Conservation (phyloP, 2,797 vertebrate species). For the Erpetoichthys calabaricus region DNA sequence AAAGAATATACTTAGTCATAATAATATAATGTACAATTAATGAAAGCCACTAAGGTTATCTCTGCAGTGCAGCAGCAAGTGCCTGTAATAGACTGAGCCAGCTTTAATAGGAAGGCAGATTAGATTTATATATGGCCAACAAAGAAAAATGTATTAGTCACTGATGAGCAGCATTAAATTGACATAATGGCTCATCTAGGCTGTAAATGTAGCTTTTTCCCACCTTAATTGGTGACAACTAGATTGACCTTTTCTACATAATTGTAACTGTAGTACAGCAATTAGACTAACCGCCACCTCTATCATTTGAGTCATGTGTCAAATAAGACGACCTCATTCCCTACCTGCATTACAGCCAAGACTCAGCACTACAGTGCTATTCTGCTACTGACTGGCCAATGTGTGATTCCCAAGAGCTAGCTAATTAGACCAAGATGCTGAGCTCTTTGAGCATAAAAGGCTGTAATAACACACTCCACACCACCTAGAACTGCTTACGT, state of each 20-base stretch:
- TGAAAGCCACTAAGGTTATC: slow-evolving; percentile 35
- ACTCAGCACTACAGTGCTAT: not conserved
- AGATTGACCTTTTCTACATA: slow-evolving; percentile 61
- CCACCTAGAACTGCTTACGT: not conserved
- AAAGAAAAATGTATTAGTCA: slow-evolving; percentile 21
- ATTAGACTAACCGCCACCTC: slow-evolving; percentile 39
- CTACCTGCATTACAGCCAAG: not conserved
- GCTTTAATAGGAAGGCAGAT: slow-evolving; percentile 28
- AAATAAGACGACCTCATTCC: slow-evolving; percentile 16
- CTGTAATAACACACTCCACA: slow-evolving; percentile 4
- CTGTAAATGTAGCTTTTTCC: slow-evolving; percentile 36
- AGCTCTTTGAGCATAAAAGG: not conserved
- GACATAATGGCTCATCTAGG: slow-evolving; percentile 34
- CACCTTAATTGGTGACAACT: slow-evolving; percentile 50
- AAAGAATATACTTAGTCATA: slow-evolving; percentile 24
- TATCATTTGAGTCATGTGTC: slow-evolving; percentile 14
- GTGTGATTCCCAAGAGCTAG: not conserved
- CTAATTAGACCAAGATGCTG: not conserved
- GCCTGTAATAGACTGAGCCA: slow-evolving; percentile 25
- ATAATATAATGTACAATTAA: slow-evolving; percentile 39
- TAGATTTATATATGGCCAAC: slow-evolving; percentile 36
- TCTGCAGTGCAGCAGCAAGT: slow-evolving; percentile 30
- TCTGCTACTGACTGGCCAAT: not conserved
- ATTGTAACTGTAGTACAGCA: slow-evolving; percentile 48
- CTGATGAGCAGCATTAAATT: slow-evolving; percentile 35